Evolutionary conservation across 2,113 vertebrate species (phyloP), one percentile per base, ranked within the genome.

Genomic region (Phrynosoma blainvillii): DNA sequence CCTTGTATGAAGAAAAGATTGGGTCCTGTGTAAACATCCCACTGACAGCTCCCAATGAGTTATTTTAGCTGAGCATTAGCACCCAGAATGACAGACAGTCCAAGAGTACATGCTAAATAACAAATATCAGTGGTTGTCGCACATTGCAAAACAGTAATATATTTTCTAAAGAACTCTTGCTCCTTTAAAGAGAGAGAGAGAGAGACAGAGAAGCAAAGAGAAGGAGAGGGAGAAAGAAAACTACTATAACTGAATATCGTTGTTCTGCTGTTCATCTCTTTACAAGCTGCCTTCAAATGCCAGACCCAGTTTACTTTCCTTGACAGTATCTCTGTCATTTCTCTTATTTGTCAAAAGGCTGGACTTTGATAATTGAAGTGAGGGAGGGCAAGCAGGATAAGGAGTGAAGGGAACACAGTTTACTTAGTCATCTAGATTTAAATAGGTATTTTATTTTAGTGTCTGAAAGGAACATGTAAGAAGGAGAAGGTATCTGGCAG

Each of bases 1-100:
- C 96, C 97, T 96, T 96, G 95, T 96, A 96, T 96, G 97, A 97
- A 97, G 97, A 97, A 97, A 97, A 96, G 96, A 98, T 96, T 96
- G 96, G 97, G 96, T 96, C 96, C 97, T 98, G 95, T 96, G 97
- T 98, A 98, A 98, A 98, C 98, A 97, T 96, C 89, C 96, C 96
- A 93, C 94, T 97, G 97, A 98, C 97, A 96, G 97, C 96, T 98
- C 96, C 97, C 97, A 97, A 96, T 97, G 96, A 97, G 97, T 97
- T 97, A 96, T 98, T 98, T 97, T 97, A 97, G 96, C 96, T 90
- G 93, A 93, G 96, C 95, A 94, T 97, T 97, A 97, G 97, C 97
- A 97, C 98, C 97, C 96, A 95, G 94, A 93, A 94, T 97, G 96
- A 97, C 96, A 96, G 97, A 96, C 97, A 97, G 97, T 96, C 96